Base-by-base conservation (phyloP, 1,140 invertebrate genomes). In the Drosophila pseudoananassae region DNA sequence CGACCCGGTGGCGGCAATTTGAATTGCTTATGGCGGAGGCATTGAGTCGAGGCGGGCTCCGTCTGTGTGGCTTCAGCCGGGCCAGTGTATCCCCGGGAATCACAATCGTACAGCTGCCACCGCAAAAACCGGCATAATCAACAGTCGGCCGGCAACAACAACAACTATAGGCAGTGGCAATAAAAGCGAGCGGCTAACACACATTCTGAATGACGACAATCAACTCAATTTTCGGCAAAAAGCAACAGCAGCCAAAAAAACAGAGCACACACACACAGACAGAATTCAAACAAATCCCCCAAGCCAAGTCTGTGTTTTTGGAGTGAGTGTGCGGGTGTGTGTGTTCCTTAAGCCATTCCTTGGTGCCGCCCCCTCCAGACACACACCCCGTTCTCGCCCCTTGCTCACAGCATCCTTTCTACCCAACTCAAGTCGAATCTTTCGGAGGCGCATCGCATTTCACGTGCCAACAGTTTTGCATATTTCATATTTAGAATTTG, bases 401-500 rank as follows among this genome's bases (percentile, higher is more conserved):
- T 4, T 4, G 7, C 1, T 36, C 33, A 4, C 4, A n/a, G 38
- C 0, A 43, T 43, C 40, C 40, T 43, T 20, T 17, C n/a, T 8
- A n/a, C 9, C 9, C 20, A 10, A 12, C 12, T 6, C 45, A 9
- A 20, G 8, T 36, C 23, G 47, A 17, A n/a, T 49, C 17, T 15
- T 9, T 14, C 38, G 36, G 15, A 29, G 38, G 33, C 74, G 49
- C 51, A 52, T 72, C 71, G 78, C 38, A 61, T 71, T 84, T 78
- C 66, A 72, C 61, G 73, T 81, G 75, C 74, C 79, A 78, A 64
- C 63, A 83, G 56, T 81, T 70, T 79, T 72, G 73, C 68, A 59
- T 71, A 84, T 84, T 87, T 84, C 61, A 72, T 76, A 72, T 76
- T 85, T 72, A 50, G 72, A 66, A 73, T 84, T 83, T 84, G 80